Evolutionary conservation across 2,113 vertebrate genomes (phyloP).

Genomic region (Hyaena hyaena): DNA sequence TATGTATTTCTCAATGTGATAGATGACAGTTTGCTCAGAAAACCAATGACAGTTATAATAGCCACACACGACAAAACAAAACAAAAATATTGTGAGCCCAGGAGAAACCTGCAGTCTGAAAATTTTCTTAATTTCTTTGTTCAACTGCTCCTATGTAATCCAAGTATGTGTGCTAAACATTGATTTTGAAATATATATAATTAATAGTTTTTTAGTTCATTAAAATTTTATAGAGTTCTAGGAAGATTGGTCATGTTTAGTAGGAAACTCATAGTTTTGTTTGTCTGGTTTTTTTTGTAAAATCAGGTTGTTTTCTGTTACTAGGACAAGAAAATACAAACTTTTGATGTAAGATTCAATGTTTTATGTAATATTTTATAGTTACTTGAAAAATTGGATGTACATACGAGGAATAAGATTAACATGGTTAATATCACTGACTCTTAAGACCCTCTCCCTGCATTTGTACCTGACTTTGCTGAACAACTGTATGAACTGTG

Average conservation of each 20-base stretch:
- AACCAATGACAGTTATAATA: neutral
- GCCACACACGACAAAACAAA: neutral
- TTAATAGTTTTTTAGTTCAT: neutral
- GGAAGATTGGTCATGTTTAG: neutral
- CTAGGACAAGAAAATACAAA: neutral
- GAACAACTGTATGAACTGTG: neutral
- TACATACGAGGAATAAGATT: neutral
- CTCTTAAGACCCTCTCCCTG: neutral
- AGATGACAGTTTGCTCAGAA: neutral
- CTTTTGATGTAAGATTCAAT: neutral
- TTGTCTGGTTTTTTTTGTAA: neutral
- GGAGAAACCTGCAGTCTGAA: neutral
- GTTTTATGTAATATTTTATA: neutral
- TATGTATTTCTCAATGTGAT: neutral
- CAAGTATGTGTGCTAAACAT: neutral
- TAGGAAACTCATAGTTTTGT: neutral
- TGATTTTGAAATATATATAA: neutral
- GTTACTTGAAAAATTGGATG: neutral
- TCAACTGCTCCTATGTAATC: neutral
- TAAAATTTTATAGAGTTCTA: slow-evolving; percentile 9
- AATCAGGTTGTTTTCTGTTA: neutral
- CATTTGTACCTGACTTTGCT: neutral
- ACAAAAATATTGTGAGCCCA: neutral
- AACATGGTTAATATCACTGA: neutral
- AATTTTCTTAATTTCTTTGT: neutral